Evolutionary conservation across 2,113 vertebrate species (phyloP).

Genomic region (Falcunculus frontatus): DNA sequence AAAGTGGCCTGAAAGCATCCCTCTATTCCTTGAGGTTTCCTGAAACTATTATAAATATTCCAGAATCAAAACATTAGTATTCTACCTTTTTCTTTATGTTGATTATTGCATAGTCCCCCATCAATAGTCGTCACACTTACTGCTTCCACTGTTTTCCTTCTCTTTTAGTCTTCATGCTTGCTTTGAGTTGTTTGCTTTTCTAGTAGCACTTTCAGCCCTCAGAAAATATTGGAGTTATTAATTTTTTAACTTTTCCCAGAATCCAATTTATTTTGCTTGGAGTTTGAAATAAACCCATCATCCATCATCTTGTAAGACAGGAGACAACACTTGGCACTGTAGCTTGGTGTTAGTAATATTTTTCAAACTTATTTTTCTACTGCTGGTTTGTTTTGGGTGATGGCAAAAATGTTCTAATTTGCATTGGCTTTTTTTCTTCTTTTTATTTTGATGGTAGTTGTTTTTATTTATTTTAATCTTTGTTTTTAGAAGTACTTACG

Average conservation of each 20-base stretch:
- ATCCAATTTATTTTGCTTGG: background rate
- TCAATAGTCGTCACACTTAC: background rate
- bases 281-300: background rate
- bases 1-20: background rate
- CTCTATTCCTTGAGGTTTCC: background rate
- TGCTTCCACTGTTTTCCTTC: background rate
- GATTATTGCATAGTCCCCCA: background rate
- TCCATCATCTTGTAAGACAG: background rate
- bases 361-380: background rate
- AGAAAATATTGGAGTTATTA: background rate
- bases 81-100: background rate
- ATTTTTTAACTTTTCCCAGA: background rate
- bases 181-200: background rate
- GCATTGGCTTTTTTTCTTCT: background rate
- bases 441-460: background rate
- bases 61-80: background rate
- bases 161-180: background rate
- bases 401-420: background rate
- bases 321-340: background rate
- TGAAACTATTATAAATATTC: background rate
- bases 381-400: background rate
- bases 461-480: background rate
- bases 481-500: background rate
- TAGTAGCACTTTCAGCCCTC: background rate
- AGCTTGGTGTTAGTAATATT: background rate